Evolutionary conservation across 2,888 invertebrate species (phyloP).

Genomic region (Sphaerophoria rueppellii): DNA sequence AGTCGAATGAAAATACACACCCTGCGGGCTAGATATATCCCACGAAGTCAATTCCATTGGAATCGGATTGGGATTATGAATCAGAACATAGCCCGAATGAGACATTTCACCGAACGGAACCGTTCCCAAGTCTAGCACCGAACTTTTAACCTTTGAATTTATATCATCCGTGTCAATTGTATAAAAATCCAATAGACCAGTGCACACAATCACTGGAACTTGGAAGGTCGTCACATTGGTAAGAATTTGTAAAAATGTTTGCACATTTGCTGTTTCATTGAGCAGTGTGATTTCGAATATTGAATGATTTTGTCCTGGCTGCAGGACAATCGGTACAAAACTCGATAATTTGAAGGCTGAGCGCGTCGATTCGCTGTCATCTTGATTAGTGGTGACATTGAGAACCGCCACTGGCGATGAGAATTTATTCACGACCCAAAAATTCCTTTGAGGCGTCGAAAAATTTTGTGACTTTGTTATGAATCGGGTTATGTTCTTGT

Average conservation of each 20-base stretch:
- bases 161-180: constrained; percentile 76
- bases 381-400: constrained; percentile 85
- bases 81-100: constrained; percentile 78
- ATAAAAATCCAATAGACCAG: constrained; percentile 81
- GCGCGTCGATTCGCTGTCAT: constrained; percentile 76
- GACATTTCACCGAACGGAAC: constrained; percentile 80
- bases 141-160: constrained; percentile 75
- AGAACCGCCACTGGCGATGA: constrained; percentile 88
- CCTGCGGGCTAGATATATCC: constrained; percentile 79
- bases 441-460: constrained; percentile 81
- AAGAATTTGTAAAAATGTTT: constrained; percentile 79
- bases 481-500: constrained; percentile 78
- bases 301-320: constrained; percentile 77
- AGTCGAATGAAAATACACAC: constrained; percentile 79
- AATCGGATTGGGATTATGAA: constrained; percentile 80
- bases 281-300: constrained; percentile 78
- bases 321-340: constrained; percentile 74
- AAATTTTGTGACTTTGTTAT: constrained; percentile 77
- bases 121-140: constrained; percentile 80
- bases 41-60: constrained; percentile 79
- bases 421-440: constrained; percentile 88
- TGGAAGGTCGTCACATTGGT: constrained; percentile 83
- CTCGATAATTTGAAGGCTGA: constrained; percentile 65
- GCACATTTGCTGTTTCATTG: constrained; percentile 77
- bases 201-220: constrained; percentile 83